phyloP scores from a whole-genome alignment of 1,140 invertebrate genomes.

The Plodia interpunctella region DNA sequence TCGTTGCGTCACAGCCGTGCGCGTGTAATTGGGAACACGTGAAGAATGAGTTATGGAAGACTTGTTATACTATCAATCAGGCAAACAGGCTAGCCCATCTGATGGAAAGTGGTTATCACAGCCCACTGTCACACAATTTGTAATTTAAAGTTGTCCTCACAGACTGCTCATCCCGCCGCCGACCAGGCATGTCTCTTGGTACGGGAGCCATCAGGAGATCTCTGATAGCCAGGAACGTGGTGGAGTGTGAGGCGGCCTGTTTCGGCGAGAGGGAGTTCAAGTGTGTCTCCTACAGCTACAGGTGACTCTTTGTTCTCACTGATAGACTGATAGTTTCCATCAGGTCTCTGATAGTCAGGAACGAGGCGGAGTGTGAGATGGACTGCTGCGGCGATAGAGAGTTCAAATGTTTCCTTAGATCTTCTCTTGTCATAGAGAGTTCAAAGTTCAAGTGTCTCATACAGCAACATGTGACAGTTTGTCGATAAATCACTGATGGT shows the following conservation, averaged over 20 bases:
- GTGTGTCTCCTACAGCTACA: conserved; percentile 86
- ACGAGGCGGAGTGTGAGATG: conserved; percentile 84
- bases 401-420: conserved; percentile 83
- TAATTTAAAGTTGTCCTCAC: conserved; percentile 28
- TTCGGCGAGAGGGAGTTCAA: conserved; percentile 82
- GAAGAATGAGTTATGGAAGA: too few relatives aligned
- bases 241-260: conserved; percentile 86
- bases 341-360: conserved; percentile 79
- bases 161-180: conserved; percentile 86
- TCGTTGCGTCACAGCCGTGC: too few relatives aligned
- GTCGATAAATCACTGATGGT: too few relatives aligned
- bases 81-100: too few relatives aligned
- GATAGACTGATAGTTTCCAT: too few relatives aligned
- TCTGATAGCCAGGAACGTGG: conserved; percentile 80
- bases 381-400: conserved; percentile 83
- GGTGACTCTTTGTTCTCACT: conserved; percentile 63
- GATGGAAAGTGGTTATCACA: too few relatives aligned
- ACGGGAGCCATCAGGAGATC: conserved; percentile 81
- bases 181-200: conserved; percentile 84
- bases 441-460: too few relatives aligned
- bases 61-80: too few relatives aligned
- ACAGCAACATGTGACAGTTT: too few relatives aligned
- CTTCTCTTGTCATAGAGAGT: too few relatives aligned
- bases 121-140: too few relatives aligned
- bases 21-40: too few relatives aligned